phyloP scores from a whole-genome alignment of 2,797 vertebrate species.

The Heteromormyrus szaboi region DNA sequence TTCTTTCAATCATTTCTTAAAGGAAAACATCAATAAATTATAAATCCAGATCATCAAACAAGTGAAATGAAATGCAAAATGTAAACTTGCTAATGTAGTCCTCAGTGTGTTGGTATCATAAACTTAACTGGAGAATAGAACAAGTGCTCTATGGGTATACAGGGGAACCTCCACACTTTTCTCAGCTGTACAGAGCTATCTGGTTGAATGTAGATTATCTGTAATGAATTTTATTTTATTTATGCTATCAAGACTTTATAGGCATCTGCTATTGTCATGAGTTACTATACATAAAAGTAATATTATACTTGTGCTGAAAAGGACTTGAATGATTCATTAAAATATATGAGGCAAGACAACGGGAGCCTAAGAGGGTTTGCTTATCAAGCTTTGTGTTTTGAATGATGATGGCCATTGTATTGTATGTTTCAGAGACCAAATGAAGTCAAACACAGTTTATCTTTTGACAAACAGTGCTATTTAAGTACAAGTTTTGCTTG shows the following conservation, averaged over 20 bases:
- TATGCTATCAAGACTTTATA: not conserved
- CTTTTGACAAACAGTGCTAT: not conserved
- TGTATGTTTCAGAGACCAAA: not conserved
- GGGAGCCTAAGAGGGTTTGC: not conserved
- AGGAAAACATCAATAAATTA: not conserved
- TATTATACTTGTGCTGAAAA: not conserved
- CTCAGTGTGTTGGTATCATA: not conserved
- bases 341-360: not conserved
- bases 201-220: conserved; percentile 3
- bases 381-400: not conserved
- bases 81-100: not conserved
- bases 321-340: not conserved
- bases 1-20: not conserved
- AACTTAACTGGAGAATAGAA: not conserved
- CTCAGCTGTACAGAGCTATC: not conserved
- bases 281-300: not conserved
- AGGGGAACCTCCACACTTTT: not conserved
- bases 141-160: not conserved
- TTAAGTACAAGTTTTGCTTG: not conserved
- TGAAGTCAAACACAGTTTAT: not conserved
- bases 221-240: not conserved
- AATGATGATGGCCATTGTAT: not conserved
- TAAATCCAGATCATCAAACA: not conserved
- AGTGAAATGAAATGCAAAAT: not conserved
- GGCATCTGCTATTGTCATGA: not conserved